Percentiles rank a stretch among this genome's conserved stretches.
phyloP scores from a whole-genome alignment of 2,797 vertebrate genomes.

The Choloepus didactylus region DNA sequence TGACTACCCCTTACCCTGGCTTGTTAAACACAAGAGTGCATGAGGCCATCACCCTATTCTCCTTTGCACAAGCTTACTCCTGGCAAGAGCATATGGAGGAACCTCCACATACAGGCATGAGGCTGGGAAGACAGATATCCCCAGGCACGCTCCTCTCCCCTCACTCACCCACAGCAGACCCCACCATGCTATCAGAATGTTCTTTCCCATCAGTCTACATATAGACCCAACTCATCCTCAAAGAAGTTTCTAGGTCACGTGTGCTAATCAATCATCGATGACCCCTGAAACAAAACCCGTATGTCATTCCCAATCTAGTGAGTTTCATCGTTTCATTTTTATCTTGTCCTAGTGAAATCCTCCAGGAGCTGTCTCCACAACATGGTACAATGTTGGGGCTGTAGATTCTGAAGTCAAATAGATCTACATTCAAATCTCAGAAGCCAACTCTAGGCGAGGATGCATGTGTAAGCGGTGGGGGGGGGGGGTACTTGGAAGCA shows the following conservation, averaged over 20 bases:
- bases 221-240: background rate
- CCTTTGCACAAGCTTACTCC: background rate
- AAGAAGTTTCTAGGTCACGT: background rate
- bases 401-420: background rate
- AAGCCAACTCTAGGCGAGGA: background rate
- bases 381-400: accelerated
- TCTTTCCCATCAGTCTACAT: no score
- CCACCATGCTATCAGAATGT: no score
- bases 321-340: background rate
- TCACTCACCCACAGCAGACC: background rate
- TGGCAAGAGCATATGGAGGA: background rate
- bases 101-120: accelerated
- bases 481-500: background rate
- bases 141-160: accelerated
- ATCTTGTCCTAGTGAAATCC: background rate
- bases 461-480: no score
- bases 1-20: accelerated
- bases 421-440: background rate
- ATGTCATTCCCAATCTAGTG: no score
- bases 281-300: background rate
- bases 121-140: no score
- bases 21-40: background rate
- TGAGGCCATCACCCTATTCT: accelerated
- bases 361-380: no score
- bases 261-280: accelerated